These are phyloP conservation scores for Hemiscyllium ocellatum DNA, from an alignment of 2,113 vertebrate species.

Conservation along the genomic window DNA sequence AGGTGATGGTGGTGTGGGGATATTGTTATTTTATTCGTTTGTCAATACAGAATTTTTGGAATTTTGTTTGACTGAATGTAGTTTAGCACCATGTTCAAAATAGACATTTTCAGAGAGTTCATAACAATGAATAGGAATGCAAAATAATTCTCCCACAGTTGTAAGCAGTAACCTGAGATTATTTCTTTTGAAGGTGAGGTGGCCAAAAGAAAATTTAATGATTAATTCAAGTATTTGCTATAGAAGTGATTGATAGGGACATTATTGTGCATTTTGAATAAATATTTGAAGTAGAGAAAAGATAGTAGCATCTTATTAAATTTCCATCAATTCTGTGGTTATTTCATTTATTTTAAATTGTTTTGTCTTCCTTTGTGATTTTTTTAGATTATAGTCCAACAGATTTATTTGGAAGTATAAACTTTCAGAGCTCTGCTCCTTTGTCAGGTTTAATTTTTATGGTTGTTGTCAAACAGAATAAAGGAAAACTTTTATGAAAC, in stretches of 20 bases:
- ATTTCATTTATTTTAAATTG: background rate
- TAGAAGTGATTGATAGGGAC: background rate
- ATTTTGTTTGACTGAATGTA: background rate
- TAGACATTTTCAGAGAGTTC: background rate
- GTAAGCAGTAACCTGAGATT: background rate
- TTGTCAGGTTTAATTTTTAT: background rate
- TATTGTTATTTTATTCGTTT: background rate
- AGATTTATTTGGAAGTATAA: background rate
- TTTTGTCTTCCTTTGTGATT: background rate
- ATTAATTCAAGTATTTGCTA: background rate
- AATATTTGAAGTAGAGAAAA: background rate
- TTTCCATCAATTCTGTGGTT: background rate
- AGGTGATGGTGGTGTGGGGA: background rate
- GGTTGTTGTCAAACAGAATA: background rate
- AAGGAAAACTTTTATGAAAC: background rate
- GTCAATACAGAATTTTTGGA: background rate
- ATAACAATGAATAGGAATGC: background rate
- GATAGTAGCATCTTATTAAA: conserved; percentile 40
- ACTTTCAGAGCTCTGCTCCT: too few relatives aligned
- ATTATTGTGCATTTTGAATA: background rate
- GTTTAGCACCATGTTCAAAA: background rate
- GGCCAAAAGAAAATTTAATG: background rate
- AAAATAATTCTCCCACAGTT: background rate
- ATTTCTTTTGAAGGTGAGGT: background rate
- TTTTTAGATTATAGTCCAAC: background rate